Base-by-base conservation (phyloP, 2,888 invertebrate species). In the Julus scandinavius region DNA sequence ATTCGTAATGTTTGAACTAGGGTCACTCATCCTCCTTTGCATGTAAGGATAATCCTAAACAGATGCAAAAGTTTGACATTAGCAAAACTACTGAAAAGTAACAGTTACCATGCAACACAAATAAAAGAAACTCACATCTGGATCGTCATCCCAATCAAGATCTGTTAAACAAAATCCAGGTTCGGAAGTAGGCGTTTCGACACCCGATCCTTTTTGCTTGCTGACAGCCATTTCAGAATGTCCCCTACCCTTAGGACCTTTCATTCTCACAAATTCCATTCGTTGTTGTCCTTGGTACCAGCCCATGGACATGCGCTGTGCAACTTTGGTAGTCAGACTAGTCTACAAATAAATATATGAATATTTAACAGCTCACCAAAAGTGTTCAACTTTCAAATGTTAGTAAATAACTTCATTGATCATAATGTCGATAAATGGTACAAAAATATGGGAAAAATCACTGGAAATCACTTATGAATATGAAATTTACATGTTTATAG, bases 261-360 rank as follows among this genome's bases (percentile, higher is more conserved):
- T 96, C 98, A 99, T 98, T 89, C 98, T 95, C 87, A 99, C 98
- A 93, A 99, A 99, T 93, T 99, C 99, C 91, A 99, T 97, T 88
- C 99, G 95, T 92, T 97, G 96, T 87, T 95, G 90, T 11, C 90
- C 90, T 89, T 91, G 91, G 89, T 92, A 92, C 91, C 92, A 94
- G 0, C 98, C 98, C 92, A 98, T 96, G 87, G 97, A 97, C 97
- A 98, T 98, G 91, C 97, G 94, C 93, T 98, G 97, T 72, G 98
- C 98, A 94, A 98, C 96, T 94, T 98, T 98, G 89, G 96, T 96
- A 90, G 98, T 97, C 90, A 98, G 93, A 91, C 98, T 98, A 13
- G 98, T 96, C 97, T 98, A 95, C 17, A 38, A 87, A 84, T 41
- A 13, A 38, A 54, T 41, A 84, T n/a, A 41, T 20, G 1, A 84